Conservation (phyloP, 2,888 invertebrate genomes). For the Quadriops clusia region DNA sequence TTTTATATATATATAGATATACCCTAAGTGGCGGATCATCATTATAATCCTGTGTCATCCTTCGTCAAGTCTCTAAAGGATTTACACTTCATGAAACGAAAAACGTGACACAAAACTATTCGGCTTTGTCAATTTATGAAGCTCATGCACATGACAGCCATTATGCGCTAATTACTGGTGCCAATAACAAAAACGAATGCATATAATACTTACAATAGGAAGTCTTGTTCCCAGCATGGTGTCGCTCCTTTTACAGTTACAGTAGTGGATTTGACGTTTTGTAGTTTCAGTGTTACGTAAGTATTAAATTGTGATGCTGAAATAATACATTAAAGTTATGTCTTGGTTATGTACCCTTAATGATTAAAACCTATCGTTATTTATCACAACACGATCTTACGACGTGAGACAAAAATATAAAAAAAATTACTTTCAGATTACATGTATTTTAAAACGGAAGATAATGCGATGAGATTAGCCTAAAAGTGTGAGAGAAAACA, state of each 20-base stretch:
- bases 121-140: too few species aligned
- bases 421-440: not conserved
- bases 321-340: slow-evolving; percentile 24
- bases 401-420: not conserved
- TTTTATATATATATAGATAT: too few species aligned
- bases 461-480: not conserved
- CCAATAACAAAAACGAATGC: too few species aligned
- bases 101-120: too few species aligned
- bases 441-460: not conserved
- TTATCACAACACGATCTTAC: slow-evolving; percentile 5
- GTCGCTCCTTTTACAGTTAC: slow-evolving; percentile 91
- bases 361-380: slow-evolving; percentile 6
- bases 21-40: too few species aligned
- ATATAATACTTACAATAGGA: slow-evolving; percentile 95
- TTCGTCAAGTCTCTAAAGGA: too few species aligned
- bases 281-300: slow-evolving; percentile 92
- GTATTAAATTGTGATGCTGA: slow-evolving; percentile 85
- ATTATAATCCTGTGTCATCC: too few species aligned
- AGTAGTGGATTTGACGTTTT: slow-evolving; percentile 96
- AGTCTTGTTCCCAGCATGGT: slow-evolving; percentile 98
- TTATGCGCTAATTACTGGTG: too few species aligned
- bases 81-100: too few species aligned
- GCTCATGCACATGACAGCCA: too few species aligned
- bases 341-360: slow-evolving; percentile 9
- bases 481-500: not conserved